Evolutionary conservation across 2,888 invertebrate genomes (phyloP).

Genomic region (Caradrina kadenii): DNA sequence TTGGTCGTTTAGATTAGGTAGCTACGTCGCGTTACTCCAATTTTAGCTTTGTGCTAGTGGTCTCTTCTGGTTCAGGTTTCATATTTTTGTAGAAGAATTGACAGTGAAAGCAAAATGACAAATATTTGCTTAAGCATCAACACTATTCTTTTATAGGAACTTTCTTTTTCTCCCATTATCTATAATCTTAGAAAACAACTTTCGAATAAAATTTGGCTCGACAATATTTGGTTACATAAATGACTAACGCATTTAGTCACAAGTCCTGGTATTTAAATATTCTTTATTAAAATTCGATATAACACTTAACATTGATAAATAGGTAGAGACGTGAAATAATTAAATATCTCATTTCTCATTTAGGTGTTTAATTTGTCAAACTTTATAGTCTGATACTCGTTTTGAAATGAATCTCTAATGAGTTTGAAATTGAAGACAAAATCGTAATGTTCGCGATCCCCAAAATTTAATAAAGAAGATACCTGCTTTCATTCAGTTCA

Average conservation of each 20-base stretch:
- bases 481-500: conserved; percentile 3
- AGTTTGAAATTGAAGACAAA: conserved; percentile 54
- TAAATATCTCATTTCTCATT: conserved; percentile 63
- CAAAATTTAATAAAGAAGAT: conserved; percentile 17
- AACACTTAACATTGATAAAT: conserved; percentile 69
- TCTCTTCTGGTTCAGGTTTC: not conserved
- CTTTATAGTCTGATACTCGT: conserved; percentile 68
- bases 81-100: not conserved
- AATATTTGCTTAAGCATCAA: not conserved
- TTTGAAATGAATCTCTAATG: conserved; percentile 70
- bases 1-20: not conserved
- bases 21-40: not conserved
- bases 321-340: conserved; percentile 64
- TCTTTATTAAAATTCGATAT: conserved; percentile 36
- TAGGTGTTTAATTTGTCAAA: conserved; percentile 73
- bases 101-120: not conserved
- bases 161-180: not conserved
- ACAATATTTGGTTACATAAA: not conserved
- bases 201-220: not conserved
- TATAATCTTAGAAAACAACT: not conserved
- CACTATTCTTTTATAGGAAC: not conserved
- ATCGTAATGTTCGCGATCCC: conserved; percentile 26
- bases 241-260: not conserved
- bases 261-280: conserved; percentile 24
- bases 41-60: not conserved